Evolutionary conservation across 2,888 invertebrate genomes (phyloP).

Genomic region (Pollenia griseotomentosa): DNA sequence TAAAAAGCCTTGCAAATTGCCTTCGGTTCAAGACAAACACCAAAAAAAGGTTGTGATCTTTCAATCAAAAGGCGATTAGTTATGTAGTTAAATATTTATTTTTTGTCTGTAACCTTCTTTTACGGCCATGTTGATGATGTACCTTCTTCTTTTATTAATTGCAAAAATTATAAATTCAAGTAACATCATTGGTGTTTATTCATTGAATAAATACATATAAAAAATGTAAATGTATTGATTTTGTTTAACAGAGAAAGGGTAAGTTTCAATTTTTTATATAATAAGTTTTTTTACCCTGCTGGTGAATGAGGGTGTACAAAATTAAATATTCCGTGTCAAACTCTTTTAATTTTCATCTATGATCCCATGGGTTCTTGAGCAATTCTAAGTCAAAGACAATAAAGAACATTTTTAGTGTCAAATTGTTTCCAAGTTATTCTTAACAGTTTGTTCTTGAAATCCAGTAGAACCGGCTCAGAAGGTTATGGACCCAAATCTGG

Average conservation of each 20-base stretch:
- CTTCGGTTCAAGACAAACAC: conserved; percentile 1
- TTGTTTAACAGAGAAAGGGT: background rate
- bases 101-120: background rate
- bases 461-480: no score
- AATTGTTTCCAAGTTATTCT: no score
- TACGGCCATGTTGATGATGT: background rate
- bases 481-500: no score
- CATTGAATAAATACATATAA: background rate
- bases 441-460: no score
- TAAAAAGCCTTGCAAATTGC: conserved; percentile 30
- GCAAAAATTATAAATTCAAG: conserved; percentile 42
- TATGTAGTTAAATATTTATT: conserved; percentile 38
- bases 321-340: no score
- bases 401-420: no score
- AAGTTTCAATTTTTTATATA: no score
- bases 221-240: background rate
- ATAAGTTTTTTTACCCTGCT: no score
- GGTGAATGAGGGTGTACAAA: no score
- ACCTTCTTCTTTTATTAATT: conserved; percentile 34
- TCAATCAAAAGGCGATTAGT: conserved; percentile 40
- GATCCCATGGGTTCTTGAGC: no score
- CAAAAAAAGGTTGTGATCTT: conserved; percentile 34
- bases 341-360: no score
- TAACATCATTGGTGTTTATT: conserved; percentile 15
- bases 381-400: no score